Evolutionary conservation across 23 tunicate species (phyloP), one percentile per base, ranked within the genome.

Genomic region (Clavelina lepadiformis): DNA sequence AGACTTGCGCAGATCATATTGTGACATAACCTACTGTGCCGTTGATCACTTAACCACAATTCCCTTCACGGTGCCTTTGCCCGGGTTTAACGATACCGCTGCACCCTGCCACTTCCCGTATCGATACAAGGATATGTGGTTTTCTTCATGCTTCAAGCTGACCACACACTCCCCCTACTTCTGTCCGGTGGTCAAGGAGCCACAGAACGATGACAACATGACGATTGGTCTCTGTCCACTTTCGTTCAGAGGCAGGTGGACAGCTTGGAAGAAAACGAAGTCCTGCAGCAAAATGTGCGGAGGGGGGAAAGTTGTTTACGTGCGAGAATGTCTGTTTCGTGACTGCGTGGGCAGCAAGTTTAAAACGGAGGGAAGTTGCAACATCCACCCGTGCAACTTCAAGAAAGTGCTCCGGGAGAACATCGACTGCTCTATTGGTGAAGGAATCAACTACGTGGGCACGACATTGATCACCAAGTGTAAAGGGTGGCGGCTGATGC

Each of bases 241-340:
- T 8, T 47, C 56, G 23, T 85, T 69, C 51, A 33, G 33, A 63
- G 83, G 93, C 18, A 38, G 19, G 30, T 85, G 93, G 93, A 56
- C 79, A 0, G 53, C 37, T 0, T 76, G 93, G 81, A 51, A 52
- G 23, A 44, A 59, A 8, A 71, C 74, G 15, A 31, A 34, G 21
- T 44, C 66, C 22, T 87, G 96, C 38, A 52, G 53, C 30, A 71
- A 61, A 51, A 35, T 55, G 46, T 87, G 96, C 46, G 86, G 75
- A 18, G 64, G 74, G 26, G 85, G 85, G 1, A 25, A 47, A 49
- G 46, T 32, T 24, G 23, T 86, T 11, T 67, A 52, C 30, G 38
- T 78, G 15, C 46, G 95, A 35, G 85, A 86, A 27, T 86, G 95
- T 33, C 69, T 86, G 6, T 78, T 26, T 51, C 85, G 76, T 5